Evolutionary conservation across 1,140 invertebrate genomes (phyloP), one percentile per base, ranked within the genome.

Genomic region (Atta colombica): DNA sequence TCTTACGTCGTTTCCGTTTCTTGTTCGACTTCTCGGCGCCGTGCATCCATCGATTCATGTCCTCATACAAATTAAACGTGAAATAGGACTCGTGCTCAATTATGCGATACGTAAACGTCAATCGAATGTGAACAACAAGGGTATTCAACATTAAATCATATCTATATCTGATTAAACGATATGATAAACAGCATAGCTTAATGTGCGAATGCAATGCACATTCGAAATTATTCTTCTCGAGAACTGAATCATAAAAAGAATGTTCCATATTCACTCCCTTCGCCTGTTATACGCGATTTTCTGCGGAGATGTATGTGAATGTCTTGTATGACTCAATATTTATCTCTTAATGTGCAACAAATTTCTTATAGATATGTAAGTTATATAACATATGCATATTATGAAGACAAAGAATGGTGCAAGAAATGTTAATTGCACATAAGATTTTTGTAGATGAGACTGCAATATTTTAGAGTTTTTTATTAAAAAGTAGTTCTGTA

Each of bases 1-100:
- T 7, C 16, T 60, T 61, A 39, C 75, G 49, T 80, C 45, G 39
- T 74, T 84, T 84, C 69, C 39, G 69, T 63, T 69, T 69, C 66
- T 69, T 84, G 39, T 35, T 75, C 71, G 55, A 35, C 55, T 72
- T 63, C 25, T 51, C 69, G 80, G 18, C 25, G 8, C 69, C 68
- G 69, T 21, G 2, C 14, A 61, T 74, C 18, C 68, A 61, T 84
- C 55, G 69, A 84, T 74, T 75, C 55, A 55, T 39, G 55, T 84
- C 55, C n/a, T 14, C 28, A 7, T 68, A 21, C 18, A 7, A 14
- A 35, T 63, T 31, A 6, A 82, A 21, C 39, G 55, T 49, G 58
- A 75, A 75, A 6, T 61, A 55, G 18, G 18, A 51, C 51, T 12
- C 55, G 28, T 28, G 18, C 3, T 45, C n/a, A 35, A 12, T 31